Evolutionary conservation across 2,797 vertebrate genomes (phyloP), one percentile per base, ranked within the genome.

Genomic region (Neosalanx taihuensis): DNA sequence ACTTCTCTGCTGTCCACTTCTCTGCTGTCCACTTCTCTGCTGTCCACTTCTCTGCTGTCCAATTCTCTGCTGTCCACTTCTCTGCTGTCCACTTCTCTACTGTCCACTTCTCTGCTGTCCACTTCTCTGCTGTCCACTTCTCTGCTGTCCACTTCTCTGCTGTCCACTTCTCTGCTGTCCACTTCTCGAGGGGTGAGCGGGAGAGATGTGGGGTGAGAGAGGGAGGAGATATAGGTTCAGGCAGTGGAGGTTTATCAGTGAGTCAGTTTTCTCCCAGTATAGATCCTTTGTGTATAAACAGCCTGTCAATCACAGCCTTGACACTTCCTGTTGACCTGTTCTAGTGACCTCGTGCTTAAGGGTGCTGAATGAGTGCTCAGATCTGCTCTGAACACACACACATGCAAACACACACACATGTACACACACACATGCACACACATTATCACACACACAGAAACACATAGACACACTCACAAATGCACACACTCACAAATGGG

Each of bases 301-400:
- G 63, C 69, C 75, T 89, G 89, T 88, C 90, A 86, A 75, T 89
- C 87, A 89, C 77, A 33, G 60, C 73, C 15, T 75, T 49, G 83
- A 84, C 53, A 80, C 87, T 91, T 91, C 90, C 90, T 92, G 89
- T 92, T 90, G 88, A 89, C 89, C 88, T 91, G 90, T 90, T 86
- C 86, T 86, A 81, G 84, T 91, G 90, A 91, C 88, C 90, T 81
- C 82, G 83, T 9, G 79, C 79, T 87, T 86, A 78, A 82, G 81
- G 84, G 81, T 18, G 84, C 83, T 86, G 82, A 70, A 81, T 81
- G 85, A 89, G 84, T 83, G 83, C 83, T 83, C 67, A 9, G 74
- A 69, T 74, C 85, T 80, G 84, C 83, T 84, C 81, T 12, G 86
- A 81, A 87, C 86, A 82, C 86, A 87, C 85, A 86, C 81, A 85